Percentiles rank a stretch among this genome's conserved stretches.
These are phyloP conservation scores for Scalopus aquaticus DNA, from an alignment of 2,113 vertebrate species.

Conservation along the genomic window DNA sequence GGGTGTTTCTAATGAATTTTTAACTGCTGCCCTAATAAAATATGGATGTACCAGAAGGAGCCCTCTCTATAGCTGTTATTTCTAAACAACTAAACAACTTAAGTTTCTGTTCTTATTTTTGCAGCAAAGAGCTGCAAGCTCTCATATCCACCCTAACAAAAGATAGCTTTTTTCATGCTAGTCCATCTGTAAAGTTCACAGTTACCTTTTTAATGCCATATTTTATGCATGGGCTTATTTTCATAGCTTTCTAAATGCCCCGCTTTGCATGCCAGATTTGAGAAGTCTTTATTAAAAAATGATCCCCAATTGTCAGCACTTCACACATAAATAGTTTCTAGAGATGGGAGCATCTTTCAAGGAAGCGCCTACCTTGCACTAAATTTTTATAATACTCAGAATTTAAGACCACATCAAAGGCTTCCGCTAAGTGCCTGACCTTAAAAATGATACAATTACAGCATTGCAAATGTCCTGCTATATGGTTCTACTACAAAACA, in stretches of 20 bases:
- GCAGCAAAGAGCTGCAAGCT: not conserved
- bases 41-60: conserved; percentile 68
- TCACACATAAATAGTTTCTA: not conserved
- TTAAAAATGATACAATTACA: conserved; percentile 31
- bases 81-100: conserved; percentile 51
- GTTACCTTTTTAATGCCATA: conserved; percentile 37
- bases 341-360: not conserved
- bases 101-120: conserved; percentile 41
- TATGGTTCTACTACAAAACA: not conserved
- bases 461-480: not conserved
- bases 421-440: conserved; percentile 14
- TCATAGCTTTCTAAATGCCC: conserved; percentile 34
- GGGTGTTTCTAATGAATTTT: conserved; percentile 70
- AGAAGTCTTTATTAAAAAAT: conserved; percentile 53
- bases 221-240: conserved; percentile 58
- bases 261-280: conserved; percentile 29
- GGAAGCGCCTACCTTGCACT: not conserved
- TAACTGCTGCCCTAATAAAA: conserved; percentile 76
- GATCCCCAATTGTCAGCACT: conserved; percentile 44
- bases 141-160: not conserved
- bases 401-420: conserved; percentile 64
- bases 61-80: conserved; percentile 28
- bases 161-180: not conserved
- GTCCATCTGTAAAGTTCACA: conserved; percentile 27
- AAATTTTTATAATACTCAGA: conserved; percentile 48